Conservation (phyloP, 2,797 vertebrate genomes). For the Acrocephalus scirpaceus region DNA sequence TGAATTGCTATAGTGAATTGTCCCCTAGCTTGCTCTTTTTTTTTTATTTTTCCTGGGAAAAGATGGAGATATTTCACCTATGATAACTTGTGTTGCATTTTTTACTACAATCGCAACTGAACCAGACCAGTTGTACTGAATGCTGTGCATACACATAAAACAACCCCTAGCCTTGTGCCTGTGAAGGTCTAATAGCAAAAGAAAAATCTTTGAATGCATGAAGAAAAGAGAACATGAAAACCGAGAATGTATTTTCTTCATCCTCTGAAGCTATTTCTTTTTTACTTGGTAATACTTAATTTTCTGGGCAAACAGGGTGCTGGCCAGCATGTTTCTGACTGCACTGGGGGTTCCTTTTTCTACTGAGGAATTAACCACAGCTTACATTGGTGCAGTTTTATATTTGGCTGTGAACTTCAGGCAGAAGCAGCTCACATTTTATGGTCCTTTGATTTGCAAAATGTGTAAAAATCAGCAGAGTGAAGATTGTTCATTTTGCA, state of each 20-base stretch:
- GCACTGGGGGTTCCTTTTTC: background rate
- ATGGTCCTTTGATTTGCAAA: background rate
- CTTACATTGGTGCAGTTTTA: background rate
- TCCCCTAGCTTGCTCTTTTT: background rate
- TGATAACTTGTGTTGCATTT: background rate
- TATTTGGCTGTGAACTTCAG: background rate
- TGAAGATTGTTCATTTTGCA: background rate
- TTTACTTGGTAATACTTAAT: background rate
- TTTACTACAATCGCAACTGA: background rate
- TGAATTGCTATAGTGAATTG: background rate
- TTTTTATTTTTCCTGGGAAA: background rate
- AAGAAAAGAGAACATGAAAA: background rate
- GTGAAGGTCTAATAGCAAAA: background rate
- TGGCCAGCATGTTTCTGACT: background rate
- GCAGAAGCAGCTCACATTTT: background rate
- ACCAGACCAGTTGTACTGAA: background rate
- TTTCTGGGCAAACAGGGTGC: background rate
- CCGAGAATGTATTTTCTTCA: background rate
- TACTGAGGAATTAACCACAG: background rate
- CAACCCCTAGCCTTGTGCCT: background rate
- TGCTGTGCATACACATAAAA: accelerated
- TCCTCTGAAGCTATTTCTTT: background rate
- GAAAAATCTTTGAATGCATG: background rate
- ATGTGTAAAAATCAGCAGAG: background rate
- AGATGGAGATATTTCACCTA: background rate